Base-by-base conservation (phyloP, 2,797 vertebrate genomes). In the Rhabdophis nuchalis region DNA sequence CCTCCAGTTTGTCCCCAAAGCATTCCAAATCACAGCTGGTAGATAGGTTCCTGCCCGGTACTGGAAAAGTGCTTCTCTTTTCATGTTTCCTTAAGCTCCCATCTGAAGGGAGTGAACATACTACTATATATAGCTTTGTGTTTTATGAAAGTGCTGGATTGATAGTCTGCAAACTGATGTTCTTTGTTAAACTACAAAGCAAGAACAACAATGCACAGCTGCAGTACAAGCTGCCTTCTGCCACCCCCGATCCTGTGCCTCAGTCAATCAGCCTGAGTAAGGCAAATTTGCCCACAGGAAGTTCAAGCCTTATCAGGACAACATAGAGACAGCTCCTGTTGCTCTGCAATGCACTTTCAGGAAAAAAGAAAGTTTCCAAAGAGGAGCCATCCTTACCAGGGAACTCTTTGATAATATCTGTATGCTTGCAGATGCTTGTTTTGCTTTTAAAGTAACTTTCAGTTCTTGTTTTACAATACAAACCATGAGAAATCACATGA, bases 91-190 rank as follows among this genome's bases (percentile, higher is more conserved):
- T 93, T 91, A 87, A 92, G 0, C 60, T 60, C 41, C 91, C 52
- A 85, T 11, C 85, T 91, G 53, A 85, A 94, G 32, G 52, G 60
- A 86, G 3, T 89, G 91, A 64, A 68, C 50, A 56, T 64, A 86
- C 91, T 64, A 87, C 91, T 92, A 87, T 32, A 90, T 85, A 85
- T 90, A 92, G 56, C 89, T 58, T 41, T 88, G 72, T n/a, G 89
- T 52, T 92, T 87, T 89, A 82, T 1, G 25, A 87, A 92, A 87
- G 61, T 61, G 58, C 50, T 87, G 72, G 92, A 93, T 0, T 89
- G 29, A 90, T 91, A 92, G 27, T 93, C 61, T 90, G 58, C 57
- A 94, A 85, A 91, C 85, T 0, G 0, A 92, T 87, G 86, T 85
- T 87, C 54, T 32, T 41, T 87, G 10, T 86, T 50, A 53, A 92